A percentile compares a stretch with the other conserved stretches of the same genome.
These are phyloP conservation scores for Tokudaia muenninki DNA, from an alignment of 2,797 vertebrate genomes.

Conservation along the genomic window DNA sequence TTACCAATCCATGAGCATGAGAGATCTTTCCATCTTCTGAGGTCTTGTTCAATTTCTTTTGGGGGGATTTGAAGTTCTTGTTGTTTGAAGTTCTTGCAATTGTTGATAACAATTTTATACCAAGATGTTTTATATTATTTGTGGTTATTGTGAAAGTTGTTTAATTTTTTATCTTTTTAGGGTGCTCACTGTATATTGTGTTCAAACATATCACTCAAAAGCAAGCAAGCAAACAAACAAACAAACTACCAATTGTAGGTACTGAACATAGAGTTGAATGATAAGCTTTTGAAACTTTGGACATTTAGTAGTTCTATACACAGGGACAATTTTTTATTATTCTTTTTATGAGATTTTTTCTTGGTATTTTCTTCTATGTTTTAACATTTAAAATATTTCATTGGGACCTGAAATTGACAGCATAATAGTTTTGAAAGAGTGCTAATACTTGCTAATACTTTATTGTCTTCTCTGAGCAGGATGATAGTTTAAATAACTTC, in stretches of 20 bases:
- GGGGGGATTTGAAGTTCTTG: too few species aligned
- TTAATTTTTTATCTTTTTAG: conserved; percentile 8
- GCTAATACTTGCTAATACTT: background rate
- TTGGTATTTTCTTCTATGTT: background rate
- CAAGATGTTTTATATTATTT: background rate
- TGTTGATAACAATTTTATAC: too few species aligned
- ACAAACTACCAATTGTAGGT: background rate
- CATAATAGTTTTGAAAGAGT: background rate
- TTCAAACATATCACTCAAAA: background rate
- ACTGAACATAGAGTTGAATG: conserved; percentile 44
- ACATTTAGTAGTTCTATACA: background rate
- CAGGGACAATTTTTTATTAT: background rate
- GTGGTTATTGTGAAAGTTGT: background rate
- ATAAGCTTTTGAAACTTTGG: background rate
- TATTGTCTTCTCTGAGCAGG: background rate
- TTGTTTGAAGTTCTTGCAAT: too few species aligned
- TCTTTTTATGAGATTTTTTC: background rate
- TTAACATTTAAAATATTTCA: background rate
- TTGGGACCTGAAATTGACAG: background rate
- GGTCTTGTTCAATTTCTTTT: too few species aligned
- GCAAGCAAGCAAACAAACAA: background rate
- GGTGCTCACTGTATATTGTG: background rate
- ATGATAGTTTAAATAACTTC: conserved; percentile 27
- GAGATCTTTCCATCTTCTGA: too few species aligned
- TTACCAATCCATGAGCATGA: too few species aligned